Evolutionary conservation across 2,888 invertebrate species (phyloP).

Genomic region (Clunio marinus): DNA sequence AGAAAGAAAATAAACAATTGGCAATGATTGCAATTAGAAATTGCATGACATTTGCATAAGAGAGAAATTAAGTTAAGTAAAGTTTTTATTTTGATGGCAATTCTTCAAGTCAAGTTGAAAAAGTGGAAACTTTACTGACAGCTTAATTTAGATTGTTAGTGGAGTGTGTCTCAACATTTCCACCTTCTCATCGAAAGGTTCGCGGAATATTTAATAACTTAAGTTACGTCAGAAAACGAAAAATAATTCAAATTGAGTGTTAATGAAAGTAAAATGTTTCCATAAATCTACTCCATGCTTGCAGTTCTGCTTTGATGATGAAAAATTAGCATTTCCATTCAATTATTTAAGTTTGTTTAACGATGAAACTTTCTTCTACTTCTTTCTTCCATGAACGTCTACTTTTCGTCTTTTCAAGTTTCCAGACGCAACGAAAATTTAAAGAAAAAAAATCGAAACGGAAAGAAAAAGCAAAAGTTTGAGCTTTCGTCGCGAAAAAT

Average conservation of each 20-base stretch:
- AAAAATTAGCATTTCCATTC: neutral
- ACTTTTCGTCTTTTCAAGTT: neutral
- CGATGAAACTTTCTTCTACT: neutral
- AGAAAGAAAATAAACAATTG: neutral
- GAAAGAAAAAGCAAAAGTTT: neutral
- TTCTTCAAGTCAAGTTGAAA: neutral
- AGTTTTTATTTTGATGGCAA: neutral
- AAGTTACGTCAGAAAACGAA: too few species aligned
- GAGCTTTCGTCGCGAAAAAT: neutral
- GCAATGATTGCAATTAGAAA: slow-evolving; percentile 28
- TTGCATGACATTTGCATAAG: neutral
- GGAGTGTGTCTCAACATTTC: too few species aligned
- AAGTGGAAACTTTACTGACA: too few species aligned
- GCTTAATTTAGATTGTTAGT: too few species aligned
- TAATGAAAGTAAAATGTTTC: too few species aligned
- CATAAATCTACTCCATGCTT: too few species aligned
- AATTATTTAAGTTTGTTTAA: neutral
- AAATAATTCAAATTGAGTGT: too few species aligned
- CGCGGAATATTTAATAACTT: too few species aligned
- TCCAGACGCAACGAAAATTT: neutral
- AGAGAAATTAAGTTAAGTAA: slow-evolving; percentile 4
- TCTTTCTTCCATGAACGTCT: neutral
- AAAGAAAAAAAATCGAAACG: too few species aligned
- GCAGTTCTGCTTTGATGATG: too few species aligned
- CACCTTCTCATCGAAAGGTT: slow-evolving; percentile 4